Evolutionary conservation across 2,888 invertebrate species (phyloP), one percentile per base, ranked within the genome.

Genomic region (Phlogophora meticulosa): DNA sequence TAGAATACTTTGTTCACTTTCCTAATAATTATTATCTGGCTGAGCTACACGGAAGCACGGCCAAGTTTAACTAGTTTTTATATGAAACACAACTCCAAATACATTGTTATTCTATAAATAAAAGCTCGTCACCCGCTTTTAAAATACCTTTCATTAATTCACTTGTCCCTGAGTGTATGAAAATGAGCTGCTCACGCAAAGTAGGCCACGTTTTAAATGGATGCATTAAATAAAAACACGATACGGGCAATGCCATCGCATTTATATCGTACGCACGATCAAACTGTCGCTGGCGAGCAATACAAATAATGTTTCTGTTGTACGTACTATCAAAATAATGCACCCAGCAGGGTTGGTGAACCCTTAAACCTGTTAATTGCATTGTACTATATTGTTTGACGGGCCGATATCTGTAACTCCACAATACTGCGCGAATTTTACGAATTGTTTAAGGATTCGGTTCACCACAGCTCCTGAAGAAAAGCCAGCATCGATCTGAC

Each of bases 221-320:
- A 48, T 69, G 57, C 71, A 69, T 70, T 76, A 43, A 58, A 76
- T 71, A 73, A 76, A 75, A 76, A 71, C 71, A 55, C 43, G 71
- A 58, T 59, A 71, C 72, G 57, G 58, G 32, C 62, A 40, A 48
- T n/a, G 42, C 51, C 53, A 22, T 42, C 71, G 49, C 76, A 73
- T 73, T 73, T 76, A 53, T 73, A 76, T 55, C 22, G 77, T 42
- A 63, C 58, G 77, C 63, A 63, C 72, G 72, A 77, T 77, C 76
- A 45, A 72, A 17, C 40, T 58, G 73, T 70, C 58, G 55, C 34
- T 58, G 52, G 36, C 28, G 20, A 13, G 13, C 22, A 24, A 17
- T 76, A 70, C 61, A 52, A 70, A 52, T 48, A 45, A 40, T 17
- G n/a, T 56, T 32, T 60, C 17, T 56, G 76, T 55, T 59, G 42